Percentiles rank a stretch among this genome's conserved stretches.
Evolutionary conservation across 1,140 invertebrate species (phyloP).

Genomic region (Tyrophagus putrescentiae): DNA sequence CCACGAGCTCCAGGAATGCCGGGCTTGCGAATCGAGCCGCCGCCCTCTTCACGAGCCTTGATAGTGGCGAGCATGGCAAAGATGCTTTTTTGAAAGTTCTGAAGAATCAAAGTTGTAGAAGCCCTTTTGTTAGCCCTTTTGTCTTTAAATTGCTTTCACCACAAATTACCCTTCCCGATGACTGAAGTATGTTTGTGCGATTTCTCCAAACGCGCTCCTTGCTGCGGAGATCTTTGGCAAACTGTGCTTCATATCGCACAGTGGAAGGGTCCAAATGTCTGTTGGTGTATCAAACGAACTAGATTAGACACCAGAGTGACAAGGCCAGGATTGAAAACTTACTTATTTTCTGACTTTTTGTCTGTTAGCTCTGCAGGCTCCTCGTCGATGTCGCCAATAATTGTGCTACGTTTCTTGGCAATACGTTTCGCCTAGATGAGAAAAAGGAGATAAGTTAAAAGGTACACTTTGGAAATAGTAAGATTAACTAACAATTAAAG

Average conservation of each 20-base stretch:
- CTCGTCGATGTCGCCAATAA: conserved; percentile 50
- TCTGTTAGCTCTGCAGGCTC: conserved; percentile 16
- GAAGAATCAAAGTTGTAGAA: conserved; percentile 27
- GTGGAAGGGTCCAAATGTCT: conserved; percentile 40
- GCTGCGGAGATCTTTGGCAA: conserved; percentile 87
- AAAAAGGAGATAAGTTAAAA: background rate
- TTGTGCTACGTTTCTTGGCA: conserved; percentile 87
- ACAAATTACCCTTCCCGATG: conserved; percentile 61
- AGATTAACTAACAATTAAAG: background rate
- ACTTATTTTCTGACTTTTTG: too few species aligned
- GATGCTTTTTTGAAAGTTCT: conserved; percentile 83
- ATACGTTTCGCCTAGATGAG: conserved; percentile 68
- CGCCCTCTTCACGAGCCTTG: conserved; percentile 79
- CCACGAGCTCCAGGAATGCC: background rate
- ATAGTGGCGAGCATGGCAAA: conserved; percentile 80
- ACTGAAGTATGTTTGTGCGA: conserved; percentile 82
- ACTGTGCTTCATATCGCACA: conserved; percentile 89
- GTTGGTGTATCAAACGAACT: conserved; percentile 26
- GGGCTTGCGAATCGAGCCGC: conserved; percentile 29
- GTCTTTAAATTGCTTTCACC: conserved; percentile 1
- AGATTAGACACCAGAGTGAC: background rate
- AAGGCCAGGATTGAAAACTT: too few species aligned
- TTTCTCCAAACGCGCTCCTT: conserved; percentile 88
- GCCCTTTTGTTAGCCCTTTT: background rate
- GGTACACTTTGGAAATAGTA: background rate